Conservation (phyloP, 2,797 vertebrate species). For the Potorous gilbertii region DNA sequence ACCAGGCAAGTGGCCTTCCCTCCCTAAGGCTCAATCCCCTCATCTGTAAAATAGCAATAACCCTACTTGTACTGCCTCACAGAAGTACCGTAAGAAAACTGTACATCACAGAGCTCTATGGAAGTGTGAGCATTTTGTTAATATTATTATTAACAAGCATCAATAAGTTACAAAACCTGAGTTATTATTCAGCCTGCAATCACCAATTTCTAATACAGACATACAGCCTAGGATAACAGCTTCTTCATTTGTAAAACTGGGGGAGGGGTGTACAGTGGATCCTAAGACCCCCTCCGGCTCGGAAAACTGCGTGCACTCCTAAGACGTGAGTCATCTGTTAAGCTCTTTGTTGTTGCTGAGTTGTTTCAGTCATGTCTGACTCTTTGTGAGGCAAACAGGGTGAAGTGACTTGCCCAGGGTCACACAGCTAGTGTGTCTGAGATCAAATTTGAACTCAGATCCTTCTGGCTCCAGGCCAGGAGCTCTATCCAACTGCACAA, state of each 20-base stretch:
- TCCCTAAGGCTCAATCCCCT: not conserved
- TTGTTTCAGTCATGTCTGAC: not conserved
- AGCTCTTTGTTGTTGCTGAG: not conserved
- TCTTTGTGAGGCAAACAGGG: not conserved
- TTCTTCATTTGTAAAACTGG: not conserved
- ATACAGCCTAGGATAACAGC: not conserved
- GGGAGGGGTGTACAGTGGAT: fast-evolving
- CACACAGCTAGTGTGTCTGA: not conserved
- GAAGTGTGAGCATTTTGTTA: not conserved
- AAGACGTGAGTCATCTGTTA: not conserved
- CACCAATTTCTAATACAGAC: not conserved
- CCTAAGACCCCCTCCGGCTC: not conserved
- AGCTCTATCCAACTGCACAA: not conserved
- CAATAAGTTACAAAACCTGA: not conserved
- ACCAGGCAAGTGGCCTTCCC: not conserved
- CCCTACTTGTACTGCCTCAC: not conserved
- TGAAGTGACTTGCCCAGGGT: not conserved
- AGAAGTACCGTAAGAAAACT: not conserved
- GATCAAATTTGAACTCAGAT: not conserved
- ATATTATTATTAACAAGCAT: not conserved
- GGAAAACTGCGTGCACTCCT: not conserved
- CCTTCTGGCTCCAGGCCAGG: not conserved
- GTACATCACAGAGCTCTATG: not conserved
- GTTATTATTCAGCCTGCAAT: not conserved
- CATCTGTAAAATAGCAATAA: not conserved